Conservation (phyloP, 2,797 vertebrate genomes). For the Clarias platycephalus region DNA sequence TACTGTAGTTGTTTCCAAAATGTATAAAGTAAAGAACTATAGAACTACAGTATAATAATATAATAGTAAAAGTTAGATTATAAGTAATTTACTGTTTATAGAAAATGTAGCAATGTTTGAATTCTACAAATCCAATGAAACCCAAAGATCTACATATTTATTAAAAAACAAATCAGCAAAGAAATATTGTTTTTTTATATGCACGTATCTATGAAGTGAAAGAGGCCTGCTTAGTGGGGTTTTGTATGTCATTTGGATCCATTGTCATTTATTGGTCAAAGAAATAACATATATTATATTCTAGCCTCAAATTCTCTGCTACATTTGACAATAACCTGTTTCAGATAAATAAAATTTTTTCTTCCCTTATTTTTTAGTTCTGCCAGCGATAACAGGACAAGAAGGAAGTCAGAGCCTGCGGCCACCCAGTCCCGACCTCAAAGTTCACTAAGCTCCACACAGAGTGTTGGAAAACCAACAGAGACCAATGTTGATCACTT, state of each 20-base stretch:
- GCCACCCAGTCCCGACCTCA: slow-evolving; percentile 70
- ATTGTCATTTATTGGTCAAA: not conserved
- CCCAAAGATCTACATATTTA: not conserved
- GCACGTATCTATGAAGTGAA: not conserved
- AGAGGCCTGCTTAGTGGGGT: not conserved
- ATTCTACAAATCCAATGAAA: not conserved
- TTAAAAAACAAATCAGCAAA: not conserved
- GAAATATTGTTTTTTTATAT: not conserved
- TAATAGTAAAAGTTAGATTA: not conserved
- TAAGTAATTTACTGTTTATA: not conserved
- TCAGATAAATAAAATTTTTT: not conserved
- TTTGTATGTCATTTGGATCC: not conserved
- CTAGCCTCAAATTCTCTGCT: not conserved
- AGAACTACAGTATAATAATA: too few species aligned
- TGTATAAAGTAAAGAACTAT: not conserved
- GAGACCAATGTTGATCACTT: slow-evolving; percentile 59
- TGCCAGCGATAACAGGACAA: slow-evolving; percentile 79
- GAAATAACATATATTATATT: not conserved
- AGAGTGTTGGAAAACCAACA: slow-evolving; percentile 52
- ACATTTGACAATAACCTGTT: not conserved
- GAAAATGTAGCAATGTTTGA: not conserved
- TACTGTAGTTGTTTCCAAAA: not conserved
- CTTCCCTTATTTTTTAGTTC: slow-evolving; percentile 56
- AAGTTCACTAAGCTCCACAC: slow-evolving; percentile 69
- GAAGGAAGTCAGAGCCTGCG: slow-evolving; percentile 81